These are phyloP conservation scores for Elaphurus davidianus DNA, from an alignment of 2,113 vertebrate species.

Conservation along the genomic window DNA sequence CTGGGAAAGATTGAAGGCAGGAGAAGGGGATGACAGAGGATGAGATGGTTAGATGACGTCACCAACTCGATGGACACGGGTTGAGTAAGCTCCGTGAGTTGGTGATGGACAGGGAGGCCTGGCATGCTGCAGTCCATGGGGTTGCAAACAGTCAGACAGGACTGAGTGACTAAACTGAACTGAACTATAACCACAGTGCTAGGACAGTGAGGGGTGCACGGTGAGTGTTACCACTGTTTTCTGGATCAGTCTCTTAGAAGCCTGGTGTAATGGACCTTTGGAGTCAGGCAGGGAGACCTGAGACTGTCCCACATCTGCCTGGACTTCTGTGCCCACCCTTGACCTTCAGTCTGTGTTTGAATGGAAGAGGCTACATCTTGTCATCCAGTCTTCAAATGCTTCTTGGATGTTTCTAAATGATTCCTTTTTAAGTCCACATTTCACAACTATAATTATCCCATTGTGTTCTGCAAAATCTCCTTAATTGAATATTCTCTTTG, in stretches of 20 bases:
- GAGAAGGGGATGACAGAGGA: neutral
- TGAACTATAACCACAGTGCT: neutral
- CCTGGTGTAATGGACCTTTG: neutral
- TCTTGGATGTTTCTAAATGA: slow-evolving; percentile 36
- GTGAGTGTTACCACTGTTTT: neutral
- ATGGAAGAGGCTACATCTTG: neutral
- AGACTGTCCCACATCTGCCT: neutral
- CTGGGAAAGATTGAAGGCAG: neutral
- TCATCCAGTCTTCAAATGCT: neutral
- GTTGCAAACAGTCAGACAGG: fast-evolving
- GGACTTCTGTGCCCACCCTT: neutral
- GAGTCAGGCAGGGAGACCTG: neutral
- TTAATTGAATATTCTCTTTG: slow-evolving; percentile 75
- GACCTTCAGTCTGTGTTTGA: neutral
- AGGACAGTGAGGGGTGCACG: neutral
- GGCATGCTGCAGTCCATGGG: neutral
- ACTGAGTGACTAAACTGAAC: neutral
- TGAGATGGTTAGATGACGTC: neutral
- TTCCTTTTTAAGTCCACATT: slow-evolving; percentile 56
- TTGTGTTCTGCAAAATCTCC: slow-evolving; percentile 61
- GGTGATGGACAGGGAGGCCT: neutral
- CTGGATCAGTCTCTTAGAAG: neutral
- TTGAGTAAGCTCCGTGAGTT: neutral
- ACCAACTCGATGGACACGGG: neutral
- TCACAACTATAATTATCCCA: slow-evolving; percentile 59